A percentile compares a stretch with the other conserved stretches of the same genome.
phyloP scores from a whole-genome alignment of 2,113 vertebrate genomes.

The Nibea coibor region DNA sequence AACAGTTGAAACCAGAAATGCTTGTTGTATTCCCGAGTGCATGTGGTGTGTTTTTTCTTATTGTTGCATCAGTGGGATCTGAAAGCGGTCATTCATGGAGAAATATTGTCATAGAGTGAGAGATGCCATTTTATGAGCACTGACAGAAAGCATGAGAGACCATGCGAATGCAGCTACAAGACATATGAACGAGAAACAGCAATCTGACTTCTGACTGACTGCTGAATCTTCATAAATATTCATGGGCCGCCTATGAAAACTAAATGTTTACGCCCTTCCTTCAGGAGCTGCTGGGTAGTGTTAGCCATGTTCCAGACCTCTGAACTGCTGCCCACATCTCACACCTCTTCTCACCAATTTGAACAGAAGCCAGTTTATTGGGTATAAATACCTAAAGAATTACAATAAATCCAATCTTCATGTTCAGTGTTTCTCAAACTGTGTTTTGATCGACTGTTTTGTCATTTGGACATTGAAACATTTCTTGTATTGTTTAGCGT shows the following conservation, averaged over 20 bases:
- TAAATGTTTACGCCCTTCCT: not conserved
- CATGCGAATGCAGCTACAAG: conserved; percentile 6
- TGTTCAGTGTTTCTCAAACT: no score
- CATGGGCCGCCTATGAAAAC: not conserved
- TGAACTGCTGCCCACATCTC: not conserved
- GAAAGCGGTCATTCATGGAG: not conserved
- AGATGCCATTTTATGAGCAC: not conserved
- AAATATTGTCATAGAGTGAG: not conserved
- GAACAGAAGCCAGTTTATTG: not conserved
- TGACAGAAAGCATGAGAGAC: conserved; percentile 24
- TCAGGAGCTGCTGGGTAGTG: not conserved
- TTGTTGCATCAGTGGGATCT: conserved; percentile 25
- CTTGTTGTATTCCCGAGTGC: not conserved
- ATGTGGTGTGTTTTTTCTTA: not conserved
- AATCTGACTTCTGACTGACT: not conserved
- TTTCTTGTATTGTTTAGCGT: not conserved
- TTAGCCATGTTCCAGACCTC: not conserved
- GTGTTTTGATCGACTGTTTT: no score
- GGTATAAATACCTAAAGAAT: no score
- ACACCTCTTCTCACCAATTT: not conserved
- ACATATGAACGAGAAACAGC: conserved; percentile 12
- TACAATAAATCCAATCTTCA: no score
- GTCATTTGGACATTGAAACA: no score
- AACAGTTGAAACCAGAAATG: not conserved
- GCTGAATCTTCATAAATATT: not conserved